Evolutionary conservation across 2,888 invertebrate genomes (phyloP), one percentile per base, ranked within the genome.

Genomic region (Rhagophthalmus giganteus): DNA sequence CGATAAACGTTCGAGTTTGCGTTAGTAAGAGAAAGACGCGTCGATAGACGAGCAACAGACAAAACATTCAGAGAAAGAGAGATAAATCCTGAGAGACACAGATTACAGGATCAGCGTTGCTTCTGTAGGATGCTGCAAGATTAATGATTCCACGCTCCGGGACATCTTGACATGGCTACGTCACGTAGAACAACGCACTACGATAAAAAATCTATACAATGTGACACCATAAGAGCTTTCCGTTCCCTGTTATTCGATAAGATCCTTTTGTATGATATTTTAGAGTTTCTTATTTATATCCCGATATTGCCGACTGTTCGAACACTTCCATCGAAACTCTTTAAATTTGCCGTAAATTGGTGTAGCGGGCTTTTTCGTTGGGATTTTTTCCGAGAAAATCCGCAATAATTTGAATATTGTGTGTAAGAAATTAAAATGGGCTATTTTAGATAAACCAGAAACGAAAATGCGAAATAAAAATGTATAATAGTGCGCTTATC

Each of bases 61-160:
- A 47, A 60, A 55, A 57, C 55, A 56, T 61, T 56, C 61, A 67
- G 66, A 69, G 67, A 70, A 71, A 69, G 69, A 69, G 63, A 68
- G 65, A 70, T 70, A 71, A 70, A 70, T 71, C 69, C 70, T 67
- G 58, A 51, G 67, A 70, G 71, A 70, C 69, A 70, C 69, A 70
- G 71, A 71, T 71, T 71, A 71, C 67, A 58, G 70, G 70, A 69
- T 70, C 70, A 70, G 62, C 65, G 64, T 62, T 63, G 60, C 64
- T 65, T 57, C 61, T 61, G 65, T 61, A 62, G 62, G 61, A 64
- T 65, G 65, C 59, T 63, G 61, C 63, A 70, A 71, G 71, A 71
- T 71, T 70, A 70, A 71, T 70, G 70, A 68, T 65, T 63, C 65
- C 61, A 62, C 67, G 66, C 65, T 65, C 60, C 58, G 64, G 67